Evolutionary conservation across 23 tunicate species (phyloP), one percentile per base, ranked within the genome.

Genomic region (Trididemnum clinides): DNA sequence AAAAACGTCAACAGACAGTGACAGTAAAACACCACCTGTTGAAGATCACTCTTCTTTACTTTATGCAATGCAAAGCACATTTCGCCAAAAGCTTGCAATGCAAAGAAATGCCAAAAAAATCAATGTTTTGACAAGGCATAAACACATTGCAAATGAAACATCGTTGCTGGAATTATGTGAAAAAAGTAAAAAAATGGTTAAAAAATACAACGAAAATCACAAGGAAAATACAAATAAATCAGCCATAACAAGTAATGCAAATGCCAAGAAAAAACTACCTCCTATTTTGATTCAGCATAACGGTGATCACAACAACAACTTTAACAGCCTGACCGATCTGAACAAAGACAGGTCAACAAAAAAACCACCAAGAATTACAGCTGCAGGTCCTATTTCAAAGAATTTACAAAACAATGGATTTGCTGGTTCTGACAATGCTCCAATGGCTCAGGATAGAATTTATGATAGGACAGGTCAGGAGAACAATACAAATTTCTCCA

Each of bases 151-250:
- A 20, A 37, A 39, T 73, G 84, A 84, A 58, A 88, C 82, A 22
- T 84, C 98, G 5, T 54, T 94, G 73, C 64, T 50, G 22, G 37
- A 85, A 33, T 50, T 94, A 0, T 76, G 83, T 31, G 84, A 80
- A 50, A 84, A 89, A 57, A 85, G 89, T 38, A 73, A 93, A 51
- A 85, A 80, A 35, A 50, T 59, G 29, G 88, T 90, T n/a, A 74
- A 80, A 36, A 50, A 72, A 18, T 85, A 85, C 37, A 51, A 51
- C 23, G 50, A 51, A 64, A 82, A 51, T 22, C 2, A 26, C 54
- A 54, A 79, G 29, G 70, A 32, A 35, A 79, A 33, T 57, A 6
- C 35, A 10, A 0, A 18, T 26, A 51, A 28, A 36, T 0, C 30
- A 22, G 35, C 31, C 15, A 5, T 33, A 10, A 64, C 86, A 63